Percentiles rank a stretch among this genome's conserved stretches.
Evolutionary conservation across 1,140 invertebrate genomes (phyloP).

Genomic region (Macrobrachium rosenbergii): DNA sequence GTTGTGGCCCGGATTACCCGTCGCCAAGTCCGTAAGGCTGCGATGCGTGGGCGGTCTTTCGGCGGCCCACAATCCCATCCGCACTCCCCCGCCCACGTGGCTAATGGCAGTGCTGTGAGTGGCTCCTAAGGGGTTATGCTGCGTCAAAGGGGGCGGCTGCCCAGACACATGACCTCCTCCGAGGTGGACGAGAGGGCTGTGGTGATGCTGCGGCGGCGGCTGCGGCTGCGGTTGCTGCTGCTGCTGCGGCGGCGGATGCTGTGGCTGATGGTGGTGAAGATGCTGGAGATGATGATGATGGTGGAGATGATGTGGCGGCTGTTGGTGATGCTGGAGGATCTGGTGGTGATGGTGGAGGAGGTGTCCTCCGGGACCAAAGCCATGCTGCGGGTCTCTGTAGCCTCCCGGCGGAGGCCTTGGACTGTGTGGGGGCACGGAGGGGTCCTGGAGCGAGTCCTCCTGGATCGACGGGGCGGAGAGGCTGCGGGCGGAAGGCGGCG

Average conservation of each 20-base stretch:
- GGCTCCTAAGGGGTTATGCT: conserved; percentile 31
- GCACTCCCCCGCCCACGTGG: conserved; percentile 25
- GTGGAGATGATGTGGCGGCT: no score
- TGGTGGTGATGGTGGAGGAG: conserved; percentile 19
- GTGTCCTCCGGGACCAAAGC: no score
- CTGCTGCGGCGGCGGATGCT: no score
- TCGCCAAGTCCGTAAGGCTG: conserved; percentile 45
- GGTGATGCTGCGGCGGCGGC: no score
- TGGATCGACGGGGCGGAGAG: conserved; percentile 51
- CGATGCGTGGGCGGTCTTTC: conserved; percentile 35
- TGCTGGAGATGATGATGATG: no score
- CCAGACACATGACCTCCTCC: not conserved
- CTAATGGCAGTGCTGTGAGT: not conserved
- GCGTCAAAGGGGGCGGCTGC: conserved; percentile 28
- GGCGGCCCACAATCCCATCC: conserved; percentile 41
- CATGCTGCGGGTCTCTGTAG: conserved; percentile 3
- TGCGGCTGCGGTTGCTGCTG: no score
- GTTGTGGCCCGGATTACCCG: conserved; percentile 34
- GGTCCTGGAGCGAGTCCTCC: conserved; percentile 52
- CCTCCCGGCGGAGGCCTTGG: conserved; percentile 29
- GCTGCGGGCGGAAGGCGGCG: conserved; percentile 57
- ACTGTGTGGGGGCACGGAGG: conserved; percentile 34
- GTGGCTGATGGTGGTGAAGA: no score
- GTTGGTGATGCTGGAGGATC: no score
- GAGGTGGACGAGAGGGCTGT: no score